Evolutionary conservation across 2,113 vertebrate species (phyloP), one percentile per base, ranked within the genome.

Genomic region (Myotis brandtii): DNA sequence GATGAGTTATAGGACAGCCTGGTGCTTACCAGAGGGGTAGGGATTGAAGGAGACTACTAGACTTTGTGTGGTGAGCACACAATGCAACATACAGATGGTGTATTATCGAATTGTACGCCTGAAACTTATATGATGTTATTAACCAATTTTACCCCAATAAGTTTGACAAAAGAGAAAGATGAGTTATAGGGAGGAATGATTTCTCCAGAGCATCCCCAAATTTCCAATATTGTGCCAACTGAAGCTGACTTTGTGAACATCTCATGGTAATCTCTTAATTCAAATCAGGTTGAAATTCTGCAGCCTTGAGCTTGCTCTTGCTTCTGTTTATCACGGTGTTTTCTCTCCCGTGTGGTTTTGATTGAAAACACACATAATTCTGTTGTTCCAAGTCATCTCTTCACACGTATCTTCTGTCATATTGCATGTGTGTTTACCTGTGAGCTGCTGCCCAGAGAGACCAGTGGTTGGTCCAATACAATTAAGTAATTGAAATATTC

Each of bases 401-500:
- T 76, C 10, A 34, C 1, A 40, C 54, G 1, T 14, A 9, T 56
- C 76, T 76, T 94, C 32, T 69, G 21, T 70, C 25, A 59, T 16
- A 14, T 6, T 32, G 10, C 25, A 23, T 20, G 32, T 72, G 50
- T 20, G 27, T 67, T 64, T 83, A 81, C 32, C 8, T 82, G 32
- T 59, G 32, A 54, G 37, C 40, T 94, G 34, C 34, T 62, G 11
- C 64, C 62, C 27, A 32, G 62, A 64, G 27, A 30, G 62, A 64
- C 27, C 62, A 64, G 62, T 64, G 12, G 62, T 32, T 64, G 27
- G 27, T 32, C 62, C 27, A 89, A 76, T 52, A 6, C 62, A 97
- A 88, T 46, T 90, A 67, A 89, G 34, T 81, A 95, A 97, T 66
- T 86, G 89, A 97, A 86, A 91, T 43, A 92, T 54, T 69, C 21